A percentile compares a stretch with the other conserved stretches of the same genome.
These are phyloP conservation scores for Clavelina lepadiformis DNA, from an alignment of 23 tunicate species.

Conservation along the genomic window DNA sequence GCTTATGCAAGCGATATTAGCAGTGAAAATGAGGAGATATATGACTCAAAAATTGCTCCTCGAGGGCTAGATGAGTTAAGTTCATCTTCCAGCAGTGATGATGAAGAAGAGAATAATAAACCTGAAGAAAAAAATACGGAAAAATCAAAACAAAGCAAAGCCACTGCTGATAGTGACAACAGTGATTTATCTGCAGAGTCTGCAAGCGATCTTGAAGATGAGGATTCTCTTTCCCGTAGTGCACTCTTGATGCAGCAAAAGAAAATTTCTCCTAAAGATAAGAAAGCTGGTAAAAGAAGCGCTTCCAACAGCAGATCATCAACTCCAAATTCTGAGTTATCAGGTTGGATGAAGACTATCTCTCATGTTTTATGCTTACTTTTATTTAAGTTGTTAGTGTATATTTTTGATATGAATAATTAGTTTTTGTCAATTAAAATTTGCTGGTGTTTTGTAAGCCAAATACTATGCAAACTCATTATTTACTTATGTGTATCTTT, in stretches of 20 bases:
- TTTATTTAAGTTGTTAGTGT: neutral
- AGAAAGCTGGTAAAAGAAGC: slow-evolving; percentile 36
- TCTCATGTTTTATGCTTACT: neutral
- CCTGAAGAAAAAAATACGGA: slow-evolving; percentile 19
- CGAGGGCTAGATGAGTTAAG: slow-evolving; percentile 71
- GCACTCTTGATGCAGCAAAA: slow-evolving; percentile 65
- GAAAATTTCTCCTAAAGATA: slow-evolving; percentile 38
- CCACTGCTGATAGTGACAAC: slow-evolving; percentile 30
- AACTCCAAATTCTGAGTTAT: slow-evolving; percentile 52
- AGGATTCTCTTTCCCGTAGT: slow-evolving; percentile 41
- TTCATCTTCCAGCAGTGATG: slow-evolving; percentile 59
- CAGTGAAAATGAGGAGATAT: slow-evolving; percentile 63
- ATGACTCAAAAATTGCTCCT: slow-evolving; percentile 71
- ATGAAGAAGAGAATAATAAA: slow-evolving; percentile 54
- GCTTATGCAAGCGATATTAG: slow-evolving; percentile 82
- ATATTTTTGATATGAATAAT: too few species aligned
- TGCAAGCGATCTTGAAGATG: slow-evolving; percentile 74
- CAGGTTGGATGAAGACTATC: slow-evolving; percentile 2
- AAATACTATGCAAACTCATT: too few species aligned
- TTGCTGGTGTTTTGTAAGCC: too few species aligned
- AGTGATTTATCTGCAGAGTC: slow-evolving; percentile 52
- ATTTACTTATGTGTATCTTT: too few species aligned
- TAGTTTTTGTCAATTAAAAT: too few species aligned
- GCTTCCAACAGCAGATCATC: slow-evolving; percentile 45
- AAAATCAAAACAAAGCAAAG: slow-evolving; percentile 1